phyloP scores from a whole-genome alignment of 2,113 vertebrate genomes.

The Kobus ellipsiprymnus region DNA sequence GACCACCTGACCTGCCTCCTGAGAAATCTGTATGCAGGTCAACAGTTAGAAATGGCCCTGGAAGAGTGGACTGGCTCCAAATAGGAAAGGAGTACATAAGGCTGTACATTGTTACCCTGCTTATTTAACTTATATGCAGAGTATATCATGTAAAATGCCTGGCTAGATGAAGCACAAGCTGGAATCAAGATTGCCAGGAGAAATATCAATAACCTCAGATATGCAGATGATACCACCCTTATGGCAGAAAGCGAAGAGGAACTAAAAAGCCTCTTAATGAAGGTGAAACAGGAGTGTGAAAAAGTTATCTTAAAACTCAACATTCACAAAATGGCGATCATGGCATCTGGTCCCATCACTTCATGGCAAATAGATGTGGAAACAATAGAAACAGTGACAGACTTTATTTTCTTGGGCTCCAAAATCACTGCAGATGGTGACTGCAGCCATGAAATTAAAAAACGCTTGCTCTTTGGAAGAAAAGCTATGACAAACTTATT shows the following conservation, averaged over 20 bases:
- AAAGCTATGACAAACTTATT: neutral
- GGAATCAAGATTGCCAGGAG: neutral
- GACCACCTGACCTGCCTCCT: neutral
- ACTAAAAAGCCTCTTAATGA: neutral
- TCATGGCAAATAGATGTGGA: neutral
- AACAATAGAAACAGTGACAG: neutral
- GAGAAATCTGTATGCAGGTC: neutral
- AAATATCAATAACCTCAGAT: neutral
- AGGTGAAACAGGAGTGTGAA: neutral
- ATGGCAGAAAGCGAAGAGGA: neutral
- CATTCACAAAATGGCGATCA: neutral
- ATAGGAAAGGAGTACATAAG: neutral
- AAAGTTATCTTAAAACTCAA: neutral
- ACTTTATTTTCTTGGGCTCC: neutral
- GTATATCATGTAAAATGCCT: neutral
- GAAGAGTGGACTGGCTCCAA: neutral
- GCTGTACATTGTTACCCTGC: neutral
- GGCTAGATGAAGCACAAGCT: neutral
- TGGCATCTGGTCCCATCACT: neutral
- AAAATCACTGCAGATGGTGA: neutral
- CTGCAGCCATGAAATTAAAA: neutral
- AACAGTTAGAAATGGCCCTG: neutral
- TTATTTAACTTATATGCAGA: neutral
- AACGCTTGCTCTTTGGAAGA: neutral
- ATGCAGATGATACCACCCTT: neutral